Percentiles rank a stretch among this genome's conserved stretches.
Conservation (phyloP, 1,140 invertebrate species). For the Calliphora vicina region DNA sequence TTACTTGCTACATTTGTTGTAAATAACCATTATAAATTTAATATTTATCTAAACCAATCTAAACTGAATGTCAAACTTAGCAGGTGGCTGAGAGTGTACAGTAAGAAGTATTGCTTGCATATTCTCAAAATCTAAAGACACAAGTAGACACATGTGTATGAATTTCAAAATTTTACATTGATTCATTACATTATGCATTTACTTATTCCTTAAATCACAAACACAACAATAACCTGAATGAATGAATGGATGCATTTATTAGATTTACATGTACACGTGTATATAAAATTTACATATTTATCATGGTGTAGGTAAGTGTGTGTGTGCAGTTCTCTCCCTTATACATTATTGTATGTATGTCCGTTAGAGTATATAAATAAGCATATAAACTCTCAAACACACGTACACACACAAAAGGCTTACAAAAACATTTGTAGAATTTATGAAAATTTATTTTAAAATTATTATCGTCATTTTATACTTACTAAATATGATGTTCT, state of each 20-base stretch:
- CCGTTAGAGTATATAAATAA: background rate
- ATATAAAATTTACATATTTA: background rate
- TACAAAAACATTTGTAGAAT: background rate
- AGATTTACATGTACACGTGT: background rate
- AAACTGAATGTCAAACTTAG: slow-evolving; percentile 40
- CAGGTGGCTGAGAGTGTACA: slow-evolving; percentile 48
- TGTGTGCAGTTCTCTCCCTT: too few relatives aligned
- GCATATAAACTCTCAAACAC: background rate
- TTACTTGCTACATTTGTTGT: slow-evolving; percentile 16
- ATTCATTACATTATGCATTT: too few relatives aligned
- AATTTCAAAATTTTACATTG: too few relatives aligned
- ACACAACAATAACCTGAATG: background rate
- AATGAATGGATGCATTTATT: background rate
- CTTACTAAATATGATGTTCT: slow-evolving; percentile 14
- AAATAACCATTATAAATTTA: slow-evolving; percentile 9
- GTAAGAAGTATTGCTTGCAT: slow-evolving; percentile 24
- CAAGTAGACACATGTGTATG: background rate
- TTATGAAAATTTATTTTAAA: background rate
- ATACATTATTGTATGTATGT: too few relatives aligned
- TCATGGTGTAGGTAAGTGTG: background rate
- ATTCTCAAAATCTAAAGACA: background rate
- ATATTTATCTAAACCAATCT: slow-evolving; percentile 29
- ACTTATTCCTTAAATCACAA: background rate
- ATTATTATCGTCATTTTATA: background rate
- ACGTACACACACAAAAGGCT: background rate